Conservation (phyloP, 2,888 invertebrate genomes). For the Drosophila phalerata region DNA sequence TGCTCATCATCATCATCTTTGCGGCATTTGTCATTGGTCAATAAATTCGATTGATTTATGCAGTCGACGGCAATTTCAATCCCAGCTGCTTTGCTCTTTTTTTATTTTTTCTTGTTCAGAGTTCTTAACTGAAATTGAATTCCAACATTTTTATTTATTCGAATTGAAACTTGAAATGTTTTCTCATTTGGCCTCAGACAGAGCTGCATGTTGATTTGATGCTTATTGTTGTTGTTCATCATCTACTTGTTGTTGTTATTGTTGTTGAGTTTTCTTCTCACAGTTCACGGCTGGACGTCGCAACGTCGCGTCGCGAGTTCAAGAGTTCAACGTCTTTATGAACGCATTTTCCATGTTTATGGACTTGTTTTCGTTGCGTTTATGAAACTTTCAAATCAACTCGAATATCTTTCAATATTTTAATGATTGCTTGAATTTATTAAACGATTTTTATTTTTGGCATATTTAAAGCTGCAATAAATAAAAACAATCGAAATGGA, state of each 20-base stretch:
- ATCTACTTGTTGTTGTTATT: slow-evolving; percentile 8
- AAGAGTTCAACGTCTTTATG: slow-evolving; percentile 70
- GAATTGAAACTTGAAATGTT: slow-evolving; percentile 59
- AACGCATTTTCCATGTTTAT: slow-evolving; percentile 63
- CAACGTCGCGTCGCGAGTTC: slow-evolving; percentile 53
- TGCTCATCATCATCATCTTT: slow-evolving; percentile 28
- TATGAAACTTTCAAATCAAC: slow-evolving; percentile 5
- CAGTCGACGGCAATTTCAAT: slow-evolving; percentile 61
- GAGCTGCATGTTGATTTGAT: slow-evolving; percentile 30
- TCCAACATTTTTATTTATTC: slow-evolving; percentile 67
- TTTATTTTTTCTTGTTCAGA: not conserved
- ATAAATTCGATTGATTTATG: slow-evolving; percentile 83
- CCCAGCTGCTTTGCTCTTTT: slow-evolving; percentile 44
- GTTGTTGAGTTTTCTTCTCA: slow-evolving; percentile 25
- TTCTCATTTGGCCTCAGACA: slow-evolving; percentile 39
- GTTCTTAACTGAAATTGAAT: slow-evolving; percentile 59
- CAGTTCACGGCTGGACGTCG: slow-evolving; percentile 55
- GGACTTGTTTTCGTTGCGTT: slow-evolving; percentile 30
- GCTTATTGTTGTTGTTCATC: slow-evolving; percentile 1
- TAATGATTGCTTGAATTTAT: not conserved
- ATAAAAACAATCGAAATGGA: not conserved
- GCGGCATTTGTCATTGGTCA: slow-evolving; percentile 79
- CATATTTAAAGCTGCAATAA: not conserved
- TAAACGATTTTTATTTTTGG: not conserved
- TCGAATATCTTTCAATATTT: slow-evolving; percentile 10